These are phyloP conservation scores for Mormyrops attenuatus DNA, from an alignment of 2,797 vertebrate species.

Conservation along the genomic window DNA sequence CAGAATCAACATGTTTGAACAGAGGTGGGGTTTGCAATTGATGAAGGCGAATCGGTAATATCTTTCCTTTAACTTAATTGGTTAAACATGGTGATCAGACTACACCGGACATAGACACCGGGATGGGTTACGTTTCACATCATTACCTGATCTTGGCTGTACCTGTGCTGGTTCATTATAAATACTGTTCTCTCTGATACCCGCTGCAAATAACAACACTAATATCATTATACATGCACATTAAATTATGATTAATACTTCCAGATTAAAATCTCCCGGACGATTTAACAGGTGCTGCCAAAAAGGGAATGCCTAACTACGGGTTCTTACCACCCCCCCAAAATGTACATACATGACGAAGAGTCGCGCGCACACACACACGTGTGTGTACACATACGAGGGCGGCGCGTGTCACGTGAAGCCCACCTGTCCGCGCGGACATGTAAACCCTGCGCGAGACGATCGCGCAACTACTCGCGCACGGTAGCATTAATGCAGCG, in stretches of 20 bases:
- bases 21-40: background rate
- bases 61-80: background rate
- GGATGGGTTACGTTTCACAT: background rate
- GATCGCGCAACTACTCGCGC: background rate
- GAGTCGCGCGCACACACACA: background rate
- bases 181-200: background rate
- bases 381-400: background rate
- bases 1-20: background rate
- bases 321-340: background rate
- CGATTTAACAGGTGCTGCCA: background rate
- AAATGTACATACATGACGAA: background rate
- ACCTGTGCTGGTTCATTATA: background rate
- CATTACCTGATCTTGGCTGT: background rate
- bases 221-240: background rate
- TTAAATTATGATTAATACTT: background rate
- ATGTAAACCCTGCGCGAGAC: background rate
- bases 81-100: background rate
- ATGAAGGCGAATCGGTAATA: background rate
- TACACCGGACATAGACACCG: background rate
- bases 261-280: background rate
- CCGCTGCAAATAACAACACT: background rate
- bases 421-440: background rate
- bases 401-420: background rate
- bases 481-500: background rate
- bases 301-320: background rate